Evolutionary conservation across 2,888 invertebrate genomes (phyloP).

Genomic region (Ormyrus rosae): DNA sequence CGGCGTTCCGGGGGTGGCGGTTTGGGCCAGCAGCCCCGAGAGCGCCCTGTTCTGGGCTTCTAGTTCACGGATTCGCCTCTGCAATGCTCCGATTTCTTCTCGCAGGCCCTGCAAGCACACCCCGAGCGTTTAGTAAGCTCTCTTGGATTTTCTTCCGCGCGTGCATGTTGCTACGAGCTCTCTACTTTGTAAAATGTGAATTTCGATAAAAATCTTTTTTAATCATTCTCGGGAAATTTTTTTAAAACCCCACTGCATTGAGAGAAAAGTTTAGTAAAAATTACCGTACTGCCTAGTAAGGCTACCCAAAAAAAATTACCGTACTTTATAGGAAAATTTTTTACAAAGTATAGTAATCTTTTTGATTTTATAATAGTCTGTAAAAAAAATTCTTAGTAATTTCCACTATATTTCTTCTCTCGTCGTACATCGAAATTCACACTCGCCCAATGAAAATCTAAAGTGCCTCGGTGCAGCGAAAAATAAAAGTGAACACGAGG

Average conservation of each 20-base stretch:
- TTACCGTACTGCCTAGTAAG: no score
- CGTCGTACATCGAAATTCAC: no score
- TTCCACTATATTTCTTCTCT: no score
- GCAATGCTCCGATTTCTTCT: conserved; percentile 86
- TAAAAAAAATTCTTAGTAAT: no score
- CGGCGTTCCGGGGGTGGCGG: conserved; percentile 78
- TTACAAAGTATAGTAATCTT: no score
- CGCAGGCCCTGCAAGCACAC: conserved; percentile 81
- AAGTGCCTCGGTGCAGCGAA: no score
- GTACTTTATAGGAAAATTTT: no score
- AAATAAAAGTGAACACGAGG: background rate
- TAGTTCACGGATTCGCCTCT: conserved; percentile 85
- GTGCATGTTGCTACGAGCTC: background rate
- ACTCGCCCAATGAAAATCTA: no score
- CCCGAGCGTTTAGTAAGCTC: background rate
- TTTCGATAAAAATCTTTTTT: background rate
- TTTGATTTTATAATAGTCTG: no score
- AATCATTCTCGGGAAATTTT: background rate
- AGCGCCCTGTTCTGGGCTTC: conserved; percentile 87
- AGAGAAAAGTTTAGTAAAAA: background rate
- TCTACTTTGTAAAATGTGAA: background rate
- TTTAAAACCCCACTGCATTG: background rate
- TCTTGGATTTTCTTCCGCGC: background rate
- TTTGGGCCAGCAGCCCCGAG: conserved; percentile 82
- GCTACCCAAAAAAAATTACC: no score